Percentiles rank a stretch among this genome's conserved stretches.
phyloP scores from a whole-genome alignment of 2,797 vertebrate genomes.

The Coilia nasus region DNA sequence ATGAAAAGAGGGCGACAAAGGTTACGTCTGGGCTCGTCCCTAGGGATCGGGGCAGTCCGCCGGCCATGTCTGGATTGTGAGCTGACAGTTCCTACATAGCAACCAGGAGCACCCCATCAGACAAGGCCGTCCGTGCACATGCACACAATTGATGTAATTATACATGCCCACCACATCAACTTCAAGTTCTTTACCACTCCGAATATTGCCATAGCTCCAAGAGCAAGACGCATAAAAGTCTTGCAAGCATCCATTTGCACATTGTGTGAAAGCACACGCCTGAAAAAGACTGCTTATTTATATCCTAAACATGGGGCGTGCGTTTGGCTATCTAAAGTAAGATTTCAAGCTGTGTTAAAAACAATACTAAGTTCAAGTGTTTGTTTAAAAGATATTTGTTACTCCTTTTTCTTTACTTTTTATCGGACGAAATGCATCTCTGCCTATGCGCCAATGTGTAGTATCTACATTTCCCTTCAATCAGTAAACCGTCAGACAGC shows the following conservation, averaged over 20 bases:
- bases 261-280: too few species aligned
- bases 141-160: constrained; percentile 67
- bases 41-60: constrained; percentile 73
- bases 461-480: background rate
- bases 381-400: too few species aligned
- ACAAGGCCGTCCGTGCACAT: constrained; percentile 63
- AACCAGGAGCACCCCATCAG: constrained; percentile 61
- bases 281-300: too few species aligned
- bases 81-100: constrained; percentile 66
- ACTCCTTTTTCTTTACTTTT: too few species aligned
- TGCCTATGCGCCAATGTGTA: background rate
- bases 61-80: constrained; percentile 70
- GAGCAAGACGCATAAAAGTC: background rate
- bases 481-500: constrained; percentile 5
- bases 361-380: background rate
- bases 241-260: too few species aligned
- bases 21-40: constrained; percentile 84
- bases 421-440: too few species aligned
- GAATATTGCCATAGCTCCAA: background rate
- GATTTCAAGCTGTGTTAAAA: background rate
- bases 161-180: constrained; percentile 64
- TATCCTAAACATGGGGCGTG: too few species aligned
- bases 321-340: background rate
- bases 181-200: constrained; percentile 60
- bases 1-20: constrained; percentile 68